Base-by-base conservation (phyloP, 2,888 invertebrate species). In the Drosophila macrospina region DNA sequence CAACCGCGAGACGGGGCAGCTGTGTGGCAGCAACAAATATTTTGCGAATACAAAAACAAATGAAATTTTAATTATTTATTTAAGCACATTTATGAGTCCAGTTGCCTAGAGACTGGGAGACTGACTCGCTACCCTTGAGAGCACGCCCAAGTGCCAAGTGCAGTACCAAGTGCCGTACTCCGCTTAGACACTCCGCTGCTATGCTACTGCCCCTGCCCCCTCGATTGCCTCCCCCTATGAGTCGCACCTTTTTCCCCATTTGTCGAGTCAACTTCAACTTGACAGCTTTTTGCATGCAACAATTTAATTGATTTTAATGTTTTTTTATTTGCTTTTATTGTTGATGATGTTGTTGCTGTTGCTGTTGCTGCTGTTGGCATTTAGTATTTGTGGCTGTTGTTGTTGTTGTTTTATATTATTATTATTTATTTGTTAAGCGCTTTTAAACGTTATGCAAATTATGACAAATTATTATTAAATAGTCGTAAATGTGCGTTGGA, bases 401-500 rank as follows among this genome's bases (percentile, higher is more conserved):
- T 63, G 20, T 34, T 32, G 41, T 34, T 56, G 28, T 28, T 52
- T 73, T 64, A 51, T 64, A 51, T 78, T 78, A 74, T 75, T 56
- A 52, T 69, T 69, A 65, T 80, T 62, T 67, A 65, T 67, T 74
- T 71, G 85, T 68, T 82, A 82, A 80, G 80, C 77, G 82, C 71
- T 78, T 88, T 80, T 88, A 89, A 89, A 85, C 90, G 90, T 80
- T 89, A 90, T 91, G 90, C 90, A 91, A 90, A 90, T 90, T 78
- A 88, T 86, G 80, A 83, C 91, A 90, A 90, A 90, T 89, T 81
- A 89, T 81, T 88, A 84, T 90, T 86, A 90, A 91, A 90, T 74
- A 82, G 85, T 83, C 79, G 76, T 90, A 91, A 90, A 87, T 80
- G 90, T 80, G 88, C 73, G 73, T 80, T 88, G 55, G 69, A 73